Evolutionary conservation across 2,797 vertebrate species (phyloP).

Genomic region (Borostomias antarcticus): DNA sequence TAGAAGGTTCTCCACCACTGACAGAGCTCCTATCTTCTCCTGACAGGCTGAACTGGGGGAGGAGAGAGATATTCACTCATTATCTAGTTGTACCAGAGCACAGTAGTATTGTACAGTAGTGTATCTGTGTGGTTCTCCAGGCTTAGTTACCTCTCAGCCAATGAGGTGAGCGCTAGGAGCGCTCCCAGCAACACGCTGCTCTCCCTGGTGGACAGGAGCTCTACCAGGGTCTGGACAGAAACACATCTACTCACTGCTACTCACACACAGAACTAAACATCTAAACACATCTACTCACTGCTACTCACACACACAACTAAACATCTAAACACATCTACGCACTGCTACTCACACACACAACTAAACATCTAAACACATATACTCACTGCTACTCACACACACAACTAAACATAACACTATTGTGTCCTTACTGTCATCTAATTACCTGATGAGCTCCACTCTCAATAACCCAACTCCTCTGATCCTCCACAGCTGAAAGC

Average conservation of each 20-base stretch:
- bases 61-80: conserved; percentile 13
- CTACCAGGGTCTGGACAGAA: conserved; percentile 81
- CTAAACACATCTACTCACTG: too few species aligned
- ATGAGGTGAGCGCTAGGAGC: conserved; percentile 82
- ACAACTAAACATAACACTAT: too few species aligned
- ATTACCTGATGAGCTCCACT: conserved; percentile 84
- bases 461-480: conserved; percentile 79
- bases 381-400: not conserved
- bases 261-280: not conserved
- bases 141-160: conserved; percentile 83
- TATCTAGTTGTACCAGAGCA: not conserved
- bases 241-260: not conserved
- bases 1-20: conserved; percentile 83
- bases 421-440: too few species aligned
- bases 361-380: not conserved
- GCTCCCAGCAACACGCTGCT: conserved; percentile 83
- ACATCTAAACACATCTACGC: not conserved
- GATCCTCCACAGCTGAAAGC: conserved; percentile 77
- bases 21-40: conserved; percentile 83
- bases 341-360: not conserved
- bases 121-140: too few species aligned
- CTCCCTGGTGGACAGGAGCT: conserved; percentile 83
- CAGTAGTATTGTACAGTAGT: too few species aligned
- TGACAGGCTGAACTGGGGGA: conserved; percentile 78
- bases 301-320: not conserved